Base-by-base conservation (phyloP, 2,797 vertebrate species). In the Otolemur crassicaudatus region DNA sequence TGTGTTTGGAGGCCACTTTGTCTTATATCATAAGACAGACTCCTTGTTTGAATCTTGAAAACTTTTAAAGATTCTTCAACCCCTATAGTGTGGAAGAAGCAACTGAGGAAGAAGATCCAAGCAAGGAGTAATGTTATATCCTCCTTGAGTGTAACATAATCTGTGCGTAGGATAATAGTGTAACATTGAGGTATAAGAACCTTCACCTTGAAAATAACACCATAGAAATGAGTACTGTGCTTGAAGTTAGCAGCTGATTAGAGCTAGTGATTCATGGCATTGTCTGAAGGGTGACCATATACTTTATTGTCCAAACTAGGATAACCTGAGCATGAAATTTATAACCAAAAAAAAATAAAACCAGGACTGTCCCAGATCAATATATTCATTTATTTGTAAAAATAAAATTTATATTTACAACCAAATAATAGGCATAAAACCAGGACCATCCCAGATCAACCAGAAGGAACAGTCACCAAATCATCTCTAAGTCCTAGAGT, bases 291-390 rank as follows among this genome's bases (percentile, higher is more conserved):
- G 70, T 80, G 40, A 82, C 11, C 43, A 23, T 31, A 37, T 49
- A 20, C 46, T 95, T 95, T 61, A 72, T 37, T 79, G 88, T 80
- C 34, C 61, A 95, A 76, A 69, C 73, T 46, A 79, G 40, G 37
- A 92, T 61, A 88, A 72, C 34, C 10, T 80, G 49, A 91, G 58
- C 58, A 69, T 60, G 7, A 95, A 93, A 91, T 86, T 93, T 86
- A 77, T 2, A 73, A 17, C 40, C 49, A 65, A 94, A 69, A 34
- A 89, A 34, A 89, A 91, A 96, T 31, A 91, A 90, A 67, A 58
- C n/a, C 14, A 87, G 34, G 80, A 63, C 63, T 76, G 8, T 56
- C 43, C 34, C 83, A 84, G 63, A 83, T 37, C 40, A 92, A 56
- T 67, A 56, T 91, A 60, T 53, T 53, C 49, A 53, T 53, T 53